These are phyloP conservation scores for Nymphicus hollandicus DNA, from an alignment of 2,113 vertebrate genomes.

Conservation along the genomic window DNA sequence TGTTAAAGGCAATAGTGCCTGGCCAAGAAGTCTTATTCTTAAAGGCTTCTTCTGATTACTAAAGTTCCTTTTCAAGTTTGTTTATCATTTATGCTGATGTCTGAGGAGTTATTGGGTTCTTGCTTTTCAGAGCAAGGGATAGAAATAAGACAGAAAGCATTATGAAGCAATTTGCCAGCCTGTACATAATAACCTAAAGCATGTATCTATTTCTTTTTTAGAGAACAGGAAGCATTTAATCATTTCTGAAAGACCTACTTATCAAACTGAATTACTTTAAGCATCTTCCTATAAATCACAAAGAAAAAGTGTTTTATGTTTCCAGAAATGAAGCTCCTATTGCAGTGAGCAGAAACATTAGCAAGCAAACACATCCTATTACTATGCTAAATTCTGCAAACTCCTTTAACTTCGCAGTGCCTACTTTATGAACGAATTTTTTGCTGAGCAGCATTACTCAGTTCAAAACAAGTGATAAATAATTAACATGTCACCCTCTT, in stretches of 20 bases:
- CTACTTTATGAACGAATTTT: neutral
- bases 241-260: constrained; percentile 1
- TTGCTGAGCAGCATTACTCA: neutral
- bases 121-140: neutral
- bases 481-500: neutral
- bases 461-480: neutral
- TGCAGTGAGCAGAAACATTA: rapidly evolving
- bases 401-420: neutral
- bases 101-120: neutral
- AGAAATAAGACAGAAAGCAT: neutral
- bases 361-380: neutral
- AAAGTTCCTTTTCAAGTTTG: neutral
- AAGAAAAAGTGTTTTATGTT: neutral
- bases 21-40: neutral
- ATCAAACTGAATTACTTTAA: constrained; percentile 24
- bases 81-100: neutral
- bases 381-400: neutral
- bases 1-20: constrained; percentile 11
- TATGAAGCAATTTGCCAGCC: neutral
- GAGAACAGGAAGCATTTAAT: neutral
- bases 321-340: neutral
- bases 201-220: neutral
- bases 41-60: neutral
- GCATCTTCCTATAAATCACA: neutral
- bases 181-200: neutral